Conservation (phyloP, 2,113 vertebrate genomes). For the Sardina pilchardus region DNA sequence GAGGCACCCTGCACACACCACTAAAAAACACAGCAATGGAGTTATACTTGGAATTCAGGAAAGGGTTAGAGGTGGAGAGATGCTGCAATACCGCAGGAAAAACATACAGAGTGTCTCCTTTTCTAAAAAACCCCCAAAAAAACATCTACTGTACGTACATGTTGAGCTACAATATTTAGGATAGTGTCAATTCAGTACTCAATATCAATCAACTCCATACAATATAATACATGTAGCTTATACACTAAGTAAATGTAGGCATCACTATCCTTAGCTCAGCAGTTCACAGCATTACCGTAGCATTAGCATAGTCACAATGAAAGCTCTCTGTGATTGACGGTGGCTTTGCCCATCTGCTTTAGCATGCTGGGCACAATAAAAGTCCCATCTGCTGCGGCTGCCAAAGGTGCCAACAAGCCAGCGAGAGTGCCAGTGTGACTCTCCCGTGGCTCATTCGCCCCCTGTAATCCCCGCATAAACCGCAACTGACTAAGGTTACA, state of each 20-base stretch:
- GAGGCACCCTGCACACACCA: no score
- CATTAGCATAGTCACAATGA: background rate
- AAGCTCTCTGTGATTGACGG: background rate
- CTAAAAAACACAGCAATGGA: no score
- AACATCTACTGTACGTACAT: no score
- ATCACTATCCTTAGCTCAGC: background rate
- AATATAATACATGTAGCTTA: background rate
- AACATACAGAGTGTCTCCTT: no score
- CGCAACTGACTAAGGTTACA: background rate
- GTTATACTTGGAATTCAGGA: no score
- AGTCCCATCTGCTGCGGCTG: slow-evolving; percentile 35
- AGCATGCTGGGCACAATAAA: slow-evolving; percentile 35
- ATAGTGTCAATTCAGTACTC: no score
- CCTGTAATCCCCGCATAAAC: background rate
- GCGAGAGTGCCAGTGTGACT: background rate
- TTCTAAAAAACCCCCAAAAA: no score
- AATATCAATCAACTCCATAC: no score
- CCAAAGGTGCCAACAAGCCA: slow-evolving; percentile 3
- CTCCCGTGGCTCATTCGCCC: background rate
- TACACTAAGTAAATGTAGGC: no score
- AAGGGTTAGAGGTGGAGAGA: no score
- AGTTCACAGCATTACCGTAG: background rate
- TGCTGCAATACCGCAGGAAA: no score
- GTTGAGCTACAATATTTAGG: no score
- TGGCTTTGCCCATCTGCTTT: background rate